A percentile compares a stretch with the other conserved stretches of the same genome.
These are phyloP conservation scores for Procavia capensis DNA, from an alignment of 2,113 vertebrate species.

Conservation along the genomic window DNA sequence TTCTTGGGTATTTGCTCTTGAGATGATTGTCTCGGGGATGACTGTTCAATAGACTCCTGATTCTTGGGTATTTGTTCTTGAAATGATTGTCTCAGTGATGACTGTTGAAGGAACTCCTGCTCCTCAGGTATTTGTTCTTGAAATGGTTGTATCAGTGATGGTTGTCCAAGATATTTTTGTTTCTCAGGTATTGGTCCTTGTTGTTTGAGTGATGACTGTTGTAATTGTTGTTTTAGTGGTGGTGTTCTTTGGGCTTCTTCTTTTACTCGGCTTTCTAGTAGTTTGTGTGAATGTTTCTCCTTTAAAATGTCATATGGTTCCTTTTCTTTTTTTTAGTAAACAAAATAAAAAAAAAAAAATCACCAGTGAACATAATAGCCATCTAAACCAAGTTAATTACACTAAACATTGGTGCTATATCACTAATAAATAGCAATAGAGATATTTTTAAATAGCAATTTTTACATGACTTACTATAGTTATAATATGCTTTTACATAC, in stretches of 20 bases:
- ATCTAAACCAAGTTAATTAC: not conserved
- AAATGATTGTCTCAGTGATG: fast-evolving
- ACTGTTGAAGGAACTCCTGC: not conserved
- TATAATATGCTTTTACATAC: not conserved
- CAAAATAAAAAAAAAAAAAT: conserved; percentile 68
- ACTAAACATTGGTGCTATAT: not conserved
- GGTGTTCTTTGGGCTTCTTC: not conserved
- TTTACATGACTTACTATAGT: not conserved
- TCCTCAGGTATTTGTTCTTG: not conserved
- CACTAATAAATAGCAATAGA: not conserved
- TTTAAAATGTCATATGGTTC: conserved; percentile 55
- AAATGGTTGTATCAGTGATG: not conserved
- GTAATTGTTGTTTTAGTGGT: not conserved
- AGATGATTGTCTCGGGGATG: not conserved
- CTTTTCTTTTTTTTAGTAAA: conserved; percentile 68
- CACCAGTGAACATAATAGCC: not conserved
- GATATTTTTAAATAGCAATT: not conserved
- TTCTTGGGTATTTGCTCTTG: not conserved
- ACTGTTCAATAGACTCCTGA: fast-evolving
- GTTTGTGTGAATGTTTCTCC: not conserved
- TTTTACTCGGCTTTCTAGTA: not conserved
- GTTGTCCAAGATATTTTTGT: not conserved
- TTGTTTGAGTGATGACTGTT: not conserved
- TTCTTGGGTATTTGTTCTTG: not conserved
- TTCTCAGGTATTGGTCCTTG: not conserved